phyloP scores from a whole-genome alignment of 2,797 vertebrate species.

The Halcyon leucocephala region DNA sequence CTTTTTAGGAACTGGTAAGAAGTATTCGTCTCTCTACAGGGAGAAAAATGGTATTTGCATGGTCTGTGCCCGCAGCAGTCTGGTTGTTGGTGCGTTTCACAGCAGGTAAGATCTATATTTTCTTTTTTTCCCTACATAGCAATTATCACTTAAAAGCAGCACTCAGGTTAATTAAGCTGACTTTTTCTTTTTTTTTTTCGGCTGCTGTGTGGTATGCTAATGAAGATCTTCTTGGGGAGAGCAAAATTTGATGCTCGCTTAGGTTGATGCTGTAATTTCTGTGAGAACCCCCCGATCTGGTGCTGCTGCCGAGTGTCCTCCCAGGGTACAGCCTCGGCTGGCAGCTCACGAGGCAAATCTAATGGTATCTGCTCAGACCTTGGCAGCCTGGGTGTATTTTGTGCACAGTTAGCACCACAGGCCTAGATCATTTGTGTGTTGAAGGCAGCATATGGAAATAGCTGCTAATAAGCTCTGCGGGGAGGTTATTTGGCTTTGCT shows the following conservation, averaged over 20 bases:
- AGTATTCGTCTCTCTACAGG: background rate
- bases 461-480: accelerated
- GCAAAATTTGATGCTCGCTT: background rate
- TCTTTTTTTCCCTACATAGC: background rate
- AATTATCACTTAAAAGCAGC: background rate
- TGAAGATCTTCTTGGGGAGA: background rate
- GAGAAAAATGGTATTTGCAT: slow-evolving; percentile 11
- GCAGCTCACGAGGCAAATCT: too few species aligned
- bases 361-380: background rate
- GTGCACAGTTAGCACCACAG: background rate
- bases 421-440: background rate
- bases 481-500: background rate
- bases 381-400: background rate
- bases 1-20: background rate
- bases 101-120: slow-evolving; percentile 62
- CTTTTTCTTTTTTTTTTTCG: background rate
- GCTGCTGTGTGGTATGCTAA: background rate
- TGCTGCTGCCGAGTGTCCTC: background rate
- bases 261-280: background rate
- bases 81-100: slow-evolving; percentile 18
- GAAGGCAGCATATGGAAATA: background rate
- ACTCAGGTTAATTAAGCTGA: background rate
- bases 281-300: too few species aligned
- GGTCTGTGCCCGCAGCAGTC: background rate
- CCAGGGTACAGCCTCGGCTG: background rate